phyloP scores from a whole-genome alignment of 2,888 invertebrate genomes.

The Dynastes tityus region DNA sequence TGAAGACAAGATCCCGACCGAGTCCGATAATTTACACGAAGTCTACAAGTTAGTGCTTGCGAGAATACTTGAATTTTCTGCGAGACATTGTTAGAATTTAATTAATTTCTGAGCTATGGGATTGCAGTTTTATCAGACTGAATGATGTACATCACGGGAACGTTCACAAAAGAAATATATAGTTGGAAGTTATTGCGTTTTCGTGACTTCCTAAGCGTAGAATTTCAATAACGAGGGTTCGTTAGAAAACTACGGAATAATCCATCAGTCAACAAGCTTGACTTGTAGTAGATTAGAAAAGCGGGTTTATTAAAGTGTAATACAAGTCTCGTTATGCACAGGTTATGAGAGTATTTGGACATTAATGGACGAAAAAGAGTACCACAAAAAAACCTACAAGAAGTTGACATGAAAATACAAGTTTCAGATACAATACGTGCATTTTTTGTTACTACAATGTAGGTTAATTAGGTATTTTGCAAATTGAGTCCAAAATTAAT shows the following conservation, averaged over 20 bases:
- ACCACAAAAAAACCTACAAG: no score
- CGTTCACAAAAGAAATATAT: constrained; percentile 19
- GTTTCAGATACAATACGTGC: no score
- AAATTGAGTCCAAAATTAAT: no score
- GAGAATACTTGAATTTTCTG: constrained; percentile 20
- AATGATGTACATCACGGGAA: constrained; percentile 15
- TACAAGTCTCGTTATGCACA: no score
- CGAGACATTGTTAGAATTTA: constrained; percentile 27
- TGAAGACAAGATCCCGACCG: constrained; percentile 11
- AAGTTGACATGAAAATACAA: no score
- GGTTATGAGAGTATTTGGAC: no score
- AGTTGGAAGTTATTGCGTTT: constrained; percentile 4
- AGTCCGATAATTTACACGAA: constrained; percentile 13
- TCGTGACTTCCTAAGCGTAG: background rate
- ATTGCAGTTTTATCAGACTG: constrained; percentile 23
- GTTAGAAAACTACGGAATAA: background rate
- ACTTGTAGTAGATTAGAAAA: background rate
- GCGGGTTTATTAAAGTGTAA: no score
- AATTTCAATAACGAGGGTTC: constrained; percentile 13
- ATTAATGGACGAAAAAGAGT: no score
- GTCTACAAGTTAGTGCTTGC: constrained; percentile 10
- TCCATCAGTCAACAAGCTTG: background rate
- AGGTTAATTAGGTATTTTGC: no score
- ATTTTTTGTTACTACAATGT: no score
- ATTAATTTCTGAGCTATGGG: constrained; percentile 29